Evolutionary conservation across 2,888 invertebrate species (phyloP).

Genomic region (Ectropis crepuscularia): DNA sequence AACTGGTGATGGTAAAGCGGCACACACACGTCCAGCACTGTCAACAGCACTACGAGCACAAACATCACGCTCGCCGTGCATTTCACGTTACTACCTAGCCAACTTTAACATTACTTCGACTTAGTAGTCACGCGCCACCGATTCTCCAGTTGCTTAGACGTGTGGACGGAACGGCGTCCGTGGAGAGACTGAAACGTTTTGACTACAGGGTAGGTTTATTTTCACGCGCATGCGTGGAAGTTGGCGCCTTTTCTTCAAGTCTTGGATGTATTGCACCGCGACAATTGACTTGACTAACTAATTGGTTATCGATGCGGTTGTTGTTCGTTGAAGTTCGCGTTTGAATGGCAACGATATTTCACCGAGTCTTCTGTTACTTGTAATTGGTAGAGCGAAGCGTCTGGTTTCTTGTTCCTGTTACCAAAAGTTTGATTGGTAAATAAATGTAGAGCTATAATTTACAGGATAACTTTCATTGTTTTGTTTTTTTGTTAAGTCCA

Average conservation of each 20-base stretch:
- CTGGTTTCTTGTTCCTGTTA: constrained; percentile 14
- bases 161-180: constrained; percentile 52
- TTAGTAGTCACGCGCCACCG: constrained; percentile 18
- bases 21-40: constrained; percentile 76
- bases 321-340: constrained; percentile 40
- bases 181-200: constrained; percentile 62
- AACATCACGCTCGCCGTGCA: constrained; percentile 77
- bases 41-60: constrained; percentile 71
- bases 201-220: constrained; percentile 32
- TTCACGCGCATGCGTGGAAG: constrained; percentile 44
- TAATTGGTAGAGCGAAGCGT: constrained; percentile 5
- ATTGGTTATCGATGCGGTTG: constrained; percentile 56
- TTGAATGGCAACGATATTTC: constrained; percentile 10
- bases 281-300: constrained; percentile 79
- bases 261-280: constrained; percentile 72
- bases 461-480: background rate
- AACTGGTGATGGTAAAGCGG: constrained; percentile 83
- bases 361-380: background rate
- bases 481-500: too few relatives aligned
- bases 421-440: background rate
- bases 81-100: constrained; percentile 70
- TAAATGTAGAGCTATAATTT: background rate
- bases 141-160: constrained; percentile 44
- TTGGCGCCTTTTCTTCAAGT: constrained; percentile 82
- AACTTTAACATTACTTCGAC: constrained; percentile 42